A percentile compares a stretch with the other conserved stretches of the same genome.
Conservation (phyloP, 1,140 invertebrate species). For the Nasonia giraulti region DNA sequence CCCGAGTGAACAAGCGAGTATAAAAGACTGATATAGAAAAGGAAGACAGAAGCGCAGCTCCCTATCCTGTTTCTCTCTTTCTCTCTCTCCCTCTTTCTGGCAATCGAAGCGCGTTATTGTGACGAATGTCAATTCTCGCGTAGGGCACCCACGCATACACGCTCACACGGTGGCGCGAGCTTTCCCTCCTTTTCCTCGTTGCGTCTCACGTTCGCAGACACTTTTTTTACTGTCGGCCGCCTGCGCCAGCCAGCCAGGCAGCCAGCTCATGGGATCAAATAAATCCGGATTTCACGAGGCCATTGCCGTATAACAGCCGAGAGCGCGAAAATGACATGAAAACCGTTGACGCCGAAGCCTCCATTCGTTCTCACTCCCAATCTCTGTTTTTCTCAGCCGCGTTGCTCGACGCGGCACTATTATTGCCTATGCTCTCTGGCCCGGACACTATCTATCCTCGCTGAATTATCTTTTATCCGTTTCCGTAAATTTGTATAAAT, state of each 20-base stretch:
- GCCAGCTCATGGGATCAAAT: conserved; percentile 29
- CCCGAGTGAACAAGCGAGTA: background rate
- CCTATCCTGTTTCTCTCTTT: background rate
- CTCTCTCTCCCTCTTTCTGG: background rate
- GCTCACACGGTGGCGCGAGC: background rate
- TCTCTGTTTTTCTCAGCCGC: conserved; percentile 2
- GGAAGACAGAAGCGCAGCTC: background rate
- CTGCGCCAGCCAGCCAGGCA: too few species aligned
- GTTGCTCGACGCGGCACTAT: background rate
- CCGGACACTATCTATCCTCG: too few species aligned
- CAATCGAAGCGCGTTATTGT: background rate
- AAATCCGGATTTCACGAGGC: conserved; percentile 49
- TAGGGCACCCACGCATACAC: background rate
- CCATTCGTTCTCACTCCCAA: background rate
- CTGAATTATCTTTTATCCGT: background rate
- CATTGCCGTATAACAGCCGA: conserved; percentile 28
- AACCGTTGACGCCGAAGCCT: conserved; percentile 4
- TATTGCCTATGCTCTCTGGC: background rate
- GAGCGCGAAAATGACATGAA: conserved; percentile 42
- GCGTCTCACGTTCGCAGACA: background rate
- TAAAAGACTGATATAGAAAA: background rate
- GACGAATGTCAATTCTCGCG: conserved; percentile 21
- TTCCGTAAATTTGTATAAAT: background rate
- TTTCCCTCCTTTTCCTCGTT: conserved; percentile 9
- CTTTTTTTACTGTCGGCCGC: conserved; percentile 21